Base-by-base conservation (phyloP, 2,888 invertebrate species). In the Sinodicranocentrus sp. region DNA sequence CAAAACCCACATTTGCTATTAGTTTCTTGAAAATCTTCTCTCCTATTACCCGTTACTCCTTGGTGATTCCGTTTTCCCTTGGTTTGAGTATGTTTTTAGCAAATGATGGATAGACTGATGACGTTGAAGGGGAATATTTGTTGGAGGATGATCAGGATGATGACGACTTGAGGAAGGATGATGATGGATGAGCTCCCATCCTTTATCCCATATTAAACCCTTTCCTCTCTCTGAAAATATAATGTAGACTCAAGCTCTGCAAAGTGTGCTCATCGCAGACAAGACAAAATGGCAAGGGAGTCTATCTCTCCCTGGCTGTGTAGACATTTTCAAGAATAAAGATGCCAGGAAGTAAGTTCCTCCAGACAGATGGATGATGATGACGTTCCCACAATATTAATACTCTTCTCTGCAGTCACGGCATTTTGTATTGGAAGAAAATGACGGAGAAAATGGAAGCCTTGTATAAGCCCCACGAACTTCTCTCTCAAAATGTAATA, bases 161-260 rank as follows among this genome's bases (percentile, higher is more conserved):
- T 57, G 77, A 77, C 67, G 77, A 77, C 26, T 68, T 67, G 57
- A 57, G 43, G 77, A 77, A 78, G 68, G 65, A 65, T 61, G 70
- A 87, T 87, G 87, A 87, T 87, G 86, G 87, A 87, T 87, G 85
- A 77, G 77, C 15, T 23, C n/a, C 21, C n/a, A 39, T 57, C 43
- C 23, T 21, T 5, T 8, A 21, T 23, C 57, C 21, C 15, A 23
- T 23, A n/a, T n/a, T 8, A 6, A 8, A 39, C 39, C 39, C 8
- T 23, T 6, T 57, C 23, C 1, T 23, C 15, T 57, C 57, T 23
- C n/a, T n/a, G n/a, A n/a, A 23, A 19, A 23, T 57, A 23, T 57
- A 28, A 10, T 54, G 33, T 39, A 72, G 21, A 59, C 2, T 2
- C 15, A 63, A 15, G 3, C 8, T 33, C 28, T 15, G 17, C 61